Base-by-base conservation (phyloP, 2,888 invertebrate species). In the Saturnia japonica region DNA sequence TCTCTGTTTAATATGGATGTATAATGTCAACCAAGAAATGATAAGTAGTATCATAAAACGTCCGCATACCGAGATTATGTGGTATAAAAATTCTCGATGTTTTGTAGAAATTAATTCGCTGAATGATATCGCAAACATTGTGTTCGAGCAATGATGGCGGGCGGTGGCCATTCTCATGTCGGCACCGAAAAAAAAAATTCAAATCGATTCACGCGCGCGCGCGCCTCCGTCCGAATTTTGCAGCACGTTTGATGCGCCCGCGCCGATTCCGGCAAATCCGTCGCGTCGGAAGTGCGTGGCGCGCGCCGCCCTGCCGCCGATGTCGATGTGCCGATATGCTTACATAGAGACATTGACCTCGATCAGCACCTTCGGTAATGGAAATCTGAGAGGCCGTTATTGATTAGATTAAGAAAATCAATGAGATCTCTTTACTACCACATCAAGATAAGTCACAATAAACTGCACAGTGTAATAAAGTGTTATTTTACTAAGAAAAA, bases 251-350 rank as follows among this genome's bases (percentile, higher is more conserved):
- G 94, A 93, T 90, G 93, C 91, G 92, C 91, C 93, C 91, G 92
- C 92, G 86, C 86, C 93, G 92, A 92, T 94, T 94, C 94, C 92
- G 93, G 93, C 93, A 93, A 94, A 93, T 94, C 93, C 93, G 94
- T 93, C 93, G 90, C 91, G 91, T 93, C 94, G 94, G 94, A 94
- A 93, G 93, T 93, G 87, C 86, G 91, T 89, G 88, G 89, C 88
- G 89, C 88, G 90, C 88, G 91, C 88, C 87, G 80, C 84, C 80
- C 83, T 75, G 85, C 84, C 85, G 84, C 85, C 85, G 77, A 79
- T 85, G 83, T 84, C 88, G 90, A 91, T 90, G 86, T 89, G 83
- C 89, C 91, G 92, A 91, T 92, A 93, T 87, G 90, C 90, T 82
- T 85, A 83, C 82, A 82, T 85, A 82, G 83, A 87, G 93, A 89